Evolutionary conservation across 2,888 invertebrate species (phyloP), one percentile per base, ranked within the genome.

Genomic region (Steinernema hermaphroditum): DNA sequence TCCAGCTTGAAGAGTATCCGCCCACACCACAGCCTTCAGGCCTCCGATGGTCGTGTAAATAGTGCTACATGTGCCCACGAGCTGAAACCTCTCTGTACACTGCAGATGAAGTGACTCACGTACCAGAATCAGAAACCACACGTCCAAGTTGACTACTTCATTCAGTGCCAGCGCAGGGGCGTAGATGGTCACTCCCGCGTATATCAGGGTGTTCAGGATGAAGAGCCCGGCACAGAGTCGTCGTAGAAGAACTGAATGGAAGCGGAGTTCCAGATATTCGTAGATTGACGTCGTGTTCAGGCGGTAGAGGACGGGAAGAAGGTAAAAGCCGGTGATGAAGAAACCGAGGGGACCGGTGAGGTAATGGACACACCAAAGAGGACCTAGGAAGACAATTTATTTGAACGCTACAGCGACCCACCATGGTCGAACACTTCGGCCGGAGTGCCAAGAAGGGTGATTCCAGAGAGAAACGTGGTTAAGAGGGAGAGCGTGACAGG

Each of bases 381-480:
- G 22, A 16, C 69, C 49, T 71, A 16, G 16, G 1, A 37, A 12
- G 37, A 50, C 50, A 22, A 24, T 34, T 62, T 16, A 24, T n/a
- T 44, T 44, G 44, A 16, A 44, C 14, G n/a, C n/a, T n/a, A n/a
- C n/a, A n/a, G 32, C 29, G n/a, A 9, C 37, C 24, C 12, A 69
- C 70, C 70, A 16, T 57, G 32, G 16, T 70, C 32, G 87, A 94
- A 94, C 86, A 91, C 92, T 87, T 94, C 94, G 70, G 92, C 91
- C 43, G 93, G 92, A 0, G 93, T 92, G 19, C 94, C 94, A 24
- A 94, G 89, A 44, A 94, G 87, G 0, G 93, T 92, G 72, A 94
- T 91, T 49, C 93, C 93, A 0, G 94, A 94, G 92, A 94, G 93
- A 87, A 94, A 94, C 50, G 93, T 93, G 19, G 94, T 93, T 92